Conservation (phyloP, 2,797 vertebrate genomes). For the Cyprinodon diabolis region DNA sequence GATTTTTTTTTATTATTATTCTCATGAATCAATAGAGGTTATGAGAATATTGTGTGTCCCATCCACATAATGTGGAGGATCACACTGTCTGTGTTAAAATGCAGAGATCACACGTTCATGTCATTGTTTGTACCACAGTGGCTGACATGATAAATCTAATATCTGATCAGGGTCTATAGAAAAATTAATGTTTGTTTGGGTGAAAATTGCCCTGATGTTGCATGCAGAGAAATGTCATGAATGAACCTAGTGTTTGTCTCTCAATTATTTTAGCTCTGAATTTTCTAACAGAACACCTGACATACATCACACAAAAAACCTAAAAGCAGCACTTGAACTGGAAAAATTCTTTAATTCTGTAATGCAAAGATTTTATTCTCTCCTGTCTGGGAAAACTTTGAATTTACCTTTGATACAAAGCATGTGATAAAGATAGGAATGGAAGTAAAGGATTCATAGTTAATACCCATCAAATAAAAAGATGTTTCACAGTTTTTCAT, state of each 20-base stretch:
- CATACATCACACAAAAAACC: slow-evolving; percentile 25
- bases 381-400: slow-evolving; percentile 36
- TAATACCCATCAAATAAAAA: no score
- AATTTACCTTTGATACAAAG: slow-evolving; percentile 49
- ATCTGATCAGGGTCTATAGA: background rate
- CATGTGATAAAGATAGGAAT: slow-evolving; percentile 47
- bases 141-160: background rate
- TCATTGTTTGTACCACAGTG: slow-evolving; percentile 1
- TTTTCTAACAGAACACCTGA: slow-evolving; percentile 48
- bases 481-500: no score
- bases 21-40: slow-evolving; percentile 67
- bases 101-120: slow-evolving; percentile 6
- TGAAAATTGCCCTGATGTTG: slow-evolving; percentile 7
- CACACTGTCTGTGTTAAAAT: slow-evolving; percentile 33
- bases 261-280: slow-evolving; percentile 50
- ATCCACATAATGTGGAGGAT: slow-evolving; percentile 39
- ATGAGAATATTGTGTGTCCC: slow-evolving; percentile 70
- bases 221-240: slow-evolving; percentile 41
- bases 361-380: slow-evolving; percentile 33
- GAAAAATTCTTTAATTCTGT: slow-evolving; percentile 35
- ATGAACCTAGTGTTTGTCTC: slow-evolving; percentile 42
- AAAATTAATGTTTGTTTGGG: background rate
- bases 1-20: no score
- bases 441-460: slow-evolving; percentile 36
- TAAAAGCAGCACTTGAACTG: slow-evolving; percentile 50